Percentiles rank a stretch among this genome's conserved stretches.
phyloP scores from a whole-genome alignment of 2,888 invertebrate genomes.

The Tholera decimalis region DNA sequence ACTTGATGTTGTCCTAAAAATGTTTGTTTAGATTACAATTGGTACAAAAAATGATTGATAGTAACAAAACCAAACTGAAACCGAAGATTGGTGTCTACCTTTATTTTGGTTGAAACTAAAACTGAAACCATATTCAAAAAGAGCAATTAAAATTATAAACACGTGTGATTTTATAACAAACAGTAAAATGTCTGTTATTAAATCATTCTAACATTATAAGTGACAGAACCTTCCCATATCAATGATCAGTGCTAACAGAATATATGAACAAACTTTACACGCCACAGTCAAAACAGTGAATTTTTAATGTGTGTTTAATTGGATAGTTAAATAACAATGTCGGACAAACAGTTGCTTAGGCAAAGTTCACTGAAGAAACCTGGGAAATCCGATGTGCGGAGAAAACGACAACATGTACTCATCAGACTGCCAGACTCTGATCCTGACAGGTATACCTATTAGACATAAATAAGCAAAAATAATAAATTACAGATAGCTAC shows the following conservation, averaged over 20 bases:
- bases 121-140: neutral
- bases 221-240: neutral
- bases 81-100: neutral
- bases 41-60: neutral
- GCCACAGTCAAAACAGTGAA: conserved; percentile 4
- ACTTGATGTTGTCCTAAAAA: too few relatives aligned
- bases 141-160: conserved; percentile 5
- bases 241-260: neutral
- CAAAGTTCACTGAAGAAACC: conserved; percentile 80
- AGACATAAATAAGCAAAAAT: neutral
- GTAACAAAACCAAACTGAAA: neutral
- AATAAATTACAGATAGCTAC: neutral
- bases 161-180: neutral
- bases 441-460: conserved; percentile 77
- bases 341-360: conserved; percentile 78
- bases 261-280: neutral
- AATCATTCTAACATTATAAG: conserved; percentile 8
- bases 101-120: neutral
- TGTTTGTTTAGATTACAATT: too few relatives aligned
- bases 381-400: conserved; percentile 65
- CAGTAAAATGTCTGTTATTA: neutral
- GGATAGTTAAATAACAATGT: conserved; percentile 67
- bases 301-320: neutral
- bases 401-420: conserved; percentile 79
- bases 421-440: conserved; percentile 80